Evolutionary conservation across 2,113 vertebrate species (phyloP).

Genomic region (Chrysemys picta): DNA sequence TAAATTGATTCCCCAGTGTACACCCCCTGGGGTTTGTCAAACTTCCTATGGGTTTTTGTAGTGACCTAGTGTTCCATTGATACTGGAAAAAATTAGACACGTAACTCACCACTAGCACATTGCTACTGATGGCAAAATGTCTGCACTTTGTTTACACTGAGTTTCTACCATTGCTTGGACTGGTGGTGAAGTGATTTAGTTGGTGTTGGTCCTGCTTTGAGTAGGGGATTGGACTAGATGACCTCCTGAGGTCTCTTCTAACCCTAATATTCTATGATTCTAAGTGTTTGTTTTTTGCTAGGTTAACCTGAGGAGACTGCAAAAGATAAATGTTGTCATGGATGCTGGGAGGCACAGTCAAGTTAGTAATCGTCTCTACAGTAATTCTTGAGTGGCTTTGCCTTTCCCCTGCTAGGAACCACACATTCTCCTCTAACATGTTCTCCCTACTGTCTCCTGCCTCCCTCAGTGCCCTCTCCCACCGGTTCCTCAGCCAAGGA

Average conservation of each 20-base stretch:
- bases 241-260: too few relatives aligned
- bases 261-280: too few relatives aligned
- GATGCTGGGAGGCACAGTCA: not conserved
- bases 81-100: not conserved
- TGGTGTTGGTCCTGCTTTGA: too few relatives aligned
- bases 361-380: not conserved
- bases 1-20: not conserved
- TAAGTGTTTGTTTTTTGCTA: not conserved
- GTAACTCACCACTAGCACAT: not conserved
- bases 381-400: not conserved
- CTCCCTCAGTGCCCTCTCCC: not conserved
- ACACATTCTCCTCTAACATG: not conserved
- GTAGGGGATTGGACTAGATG: too few relatives aligned
- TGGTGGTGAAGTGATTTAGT: not conserved
- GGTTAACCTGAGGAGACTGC: not conserved
- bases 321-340: not conserved
- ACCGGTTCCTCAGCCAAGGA: not conserved
- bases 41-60: not conserved
- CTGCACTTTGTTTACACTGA: not conserved
- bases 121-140: not conserved
- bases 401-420: not conserved
- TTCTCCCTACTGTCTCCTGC: not conserved
- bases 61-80: not conserved
- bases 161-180: not conserved
- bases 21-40: not conserved